Evolutionary conservation across 2,888 invertebrate species (phyloP), one percentile per base, ranked within the genome.

Genomic region (Drosophila ezoana): DNA sequence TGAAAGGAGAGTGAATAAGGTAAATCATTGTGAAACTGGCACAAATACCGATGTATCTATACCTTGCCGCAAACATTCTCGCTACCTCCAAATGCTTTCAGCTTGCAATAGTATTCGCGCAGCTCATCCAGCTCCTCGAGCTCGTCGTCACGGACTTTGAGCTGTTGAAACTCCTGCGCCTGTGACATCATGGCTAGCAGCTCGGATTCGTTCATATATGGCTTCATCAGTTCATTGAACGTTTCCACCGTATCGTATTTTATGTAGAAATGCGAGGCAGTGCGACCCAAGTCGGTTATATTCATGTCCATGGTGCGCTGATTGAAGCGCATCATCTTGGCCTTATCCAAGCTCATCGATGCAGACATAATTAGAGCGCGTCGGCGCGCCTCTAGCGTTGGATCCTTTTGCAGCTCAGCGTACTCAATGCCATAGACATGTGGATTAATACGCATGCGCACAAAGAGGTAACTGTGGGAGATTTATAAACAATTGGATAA

Each of bases 211-310:
- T 95, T 95, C 97, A 98, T 98, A 28, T 96, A 94, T 38, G 96
- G 94, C 61, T 94, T 94, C 72, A 97, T 94, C 89, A 95, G 93
- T 73, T 97, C 96, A 92, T 98, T 98, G 92, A 99, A 98, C 18
- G 96, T 95, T 91, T 98, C 97, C 82, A 99, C 96, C 0, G 99
- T 99, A 81, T 98, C 97, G 90, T 97, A 97, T 73, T 98, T 99
- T 68, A 99, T 97, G 92, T 99, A 99, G 93, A 96, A 99, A 92
- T 99, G 98, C 90, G 98, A 98, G 0, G 99, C 98, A 13, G 98
- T 99, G 59, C 99, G 94, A 0, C 99, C 99, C 74, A 98, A 93
- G 92, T 99, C 95, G 2, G 96, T 96, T 2, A 95, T 93, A 80
- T 94, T 94, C 11, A 98, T 94, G 90, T 97, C 97, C 51, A 97